phyloP scores from a whole-genome alignment of 2,888 invertebrate species.

The Volucella inanis region DNA sequence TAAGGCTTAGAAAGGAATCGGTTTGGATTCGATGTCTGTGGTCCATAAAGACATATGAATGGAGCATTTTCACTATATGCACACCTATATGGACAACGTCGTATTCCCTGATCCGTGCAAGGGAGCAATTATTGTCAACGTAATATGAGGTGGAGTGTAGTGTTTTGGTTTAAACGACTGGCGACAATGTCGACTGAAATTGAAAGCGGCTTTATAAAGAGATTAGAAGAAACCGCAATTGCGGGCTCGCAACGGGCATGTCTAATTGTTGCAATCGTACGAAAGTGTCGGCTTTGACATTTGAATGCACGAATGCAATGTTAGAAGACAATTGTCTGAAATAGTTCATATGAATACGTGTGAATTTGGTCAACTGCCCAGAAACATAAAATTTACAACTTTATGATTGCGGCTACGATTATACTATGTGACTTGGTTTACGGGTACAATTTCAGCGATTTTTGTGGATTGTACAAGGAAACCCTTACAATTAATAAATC shows the following conservation, averaged over 20 bases:
- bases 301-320: background rate
- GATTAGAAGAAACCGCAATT: background rate
- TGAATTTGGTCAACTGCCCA: too few relatives aligned
- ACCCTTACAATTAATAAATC: too few relatives aligned
- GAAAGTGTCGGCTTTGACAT: background rate
- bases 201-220: background rate
- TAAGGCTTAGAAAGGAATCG: conserved; percentile 22
- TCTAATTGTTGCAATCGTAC: background rate
- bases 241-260: background rate
- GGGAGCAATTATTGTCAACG: conserved; percentile 25
- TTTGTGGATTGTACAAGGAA: too few relatives aligned
- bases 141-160: conserved; percentile 1
- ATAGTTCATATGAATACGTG: too few relatives aligned
- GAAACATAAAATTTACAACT: too few relatives aligned
- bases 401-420: too few relatives aligned
- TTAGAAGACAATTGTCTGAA: background rate
- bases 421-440: too few relatives aligned
- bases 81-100: too few relatives aligned
- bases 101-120: background rate
- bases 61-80: background rate
- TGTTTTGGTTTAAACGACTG: conserved; percentile 13
- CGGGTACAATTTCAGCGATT: too few relatives aligned
- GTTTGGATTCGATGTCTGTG: conserved; percentile 5
- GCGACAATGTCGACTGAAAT: background rate
- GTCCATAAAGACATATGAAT: conserved; percentile 3